phyloP scores from a whole-genome alignment of 2,113 vertebrate species.

The Chamaetylas fuelleborni region DNA sequence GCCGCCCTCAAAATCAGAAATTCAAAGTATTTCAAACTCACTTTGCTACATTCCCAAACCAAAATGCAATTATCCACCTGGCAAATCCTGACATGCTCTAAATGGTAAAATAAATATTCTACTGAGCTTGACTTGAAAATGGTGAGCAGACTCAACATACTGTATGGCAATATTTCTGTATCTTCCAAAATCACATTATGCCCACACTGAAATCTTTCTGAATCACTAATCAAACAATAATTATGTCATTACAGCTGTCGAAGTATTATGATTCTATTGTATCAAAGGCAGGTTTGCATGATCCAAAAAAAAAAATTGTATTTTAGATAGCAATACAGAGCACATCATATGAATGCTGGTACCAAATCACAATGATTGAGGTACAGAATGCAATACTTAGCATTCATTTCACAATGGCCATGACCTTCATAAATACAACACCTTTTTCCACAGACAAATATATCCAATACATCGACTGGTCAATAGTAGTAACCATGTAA shows the following conservation, averaged over 20 bases:
- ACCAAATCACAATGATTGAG: not conserved
- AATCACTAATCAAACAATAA: not conserved
- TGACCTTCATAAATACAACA: not conserved
- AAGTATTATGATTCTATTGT: too few relatives aligned
- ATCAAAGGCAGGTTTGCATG: not conserved
- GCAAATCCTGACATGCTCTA: not conserved
- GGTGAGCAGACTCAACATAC: not conserved
- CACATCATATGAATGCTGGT: not conserved
- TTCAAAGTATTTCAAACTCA: not conserved
- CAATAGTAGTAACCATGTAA: not conserved
- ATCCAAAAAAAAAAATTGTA: not conserved
- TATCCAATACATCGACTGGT: not conserved
- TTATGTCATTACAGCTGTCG: too few relatives aligned
- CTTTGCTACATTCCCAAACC: not conserved
- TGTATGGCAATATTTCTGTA: not conserved
- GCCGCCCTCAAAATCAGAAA: not conserved
- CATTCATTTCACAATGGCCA: not conserved
- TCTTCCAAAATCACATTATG: not conserved
- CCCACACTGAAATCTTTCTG: not conserved
- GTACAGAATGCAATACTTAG: not conserved
- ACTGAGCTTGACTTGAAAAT: not conserved
- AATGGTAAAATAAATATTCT: not conserved
- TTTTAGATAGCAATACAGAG: not conserved
- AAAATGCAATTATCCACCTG: not conserved
- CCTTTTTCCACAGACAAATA: not conserved